These are phyloP conservation scores for Zapus hudsonius DNA, from an alignment of 2,113 vertebrate genomes.

Conservation along the genomic window DNA sequence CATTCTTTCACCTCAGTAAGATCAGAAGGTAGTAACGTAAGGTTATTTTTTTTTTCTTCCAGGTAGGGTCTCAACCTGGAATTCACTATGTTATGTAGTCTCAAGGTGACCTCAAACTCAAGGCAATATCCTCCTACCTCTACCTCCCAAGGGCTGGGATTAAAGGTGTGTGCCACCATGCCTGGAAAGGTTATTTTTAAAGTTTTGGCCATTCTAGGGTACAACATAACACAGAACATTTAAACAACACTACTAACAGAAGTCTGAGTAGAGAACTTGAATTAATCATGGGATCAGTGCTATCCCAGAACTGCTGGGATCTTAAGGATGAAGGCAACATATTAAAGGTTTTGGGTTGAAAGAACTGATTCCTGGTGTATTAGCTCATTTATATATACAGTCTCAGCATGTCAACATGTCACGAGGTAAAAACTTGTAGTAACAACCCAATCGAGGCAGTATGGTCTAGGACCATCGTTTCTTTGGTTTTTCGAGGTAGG, in stretches of 20 bases:
- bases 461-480: neutral
- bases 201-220: neutral
- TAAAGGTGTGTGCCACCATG: no score
- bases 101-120: no score
- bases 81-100: no score
- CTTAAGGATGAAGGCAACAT: neutral
- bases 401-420: constrained; percentile 71
- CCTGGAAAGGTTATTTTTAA: neutral
- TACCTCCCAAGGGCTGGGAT: no score
- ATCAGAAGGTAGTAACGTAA: neutral
- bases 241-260: constrained; percentile 2
- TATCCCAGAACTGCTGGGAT: neutral
- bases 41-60: neutral
- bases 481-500: no score
- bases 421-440: constrained; percentile 44
- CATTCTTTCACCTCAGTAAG: neutral
- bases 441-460: neutral
- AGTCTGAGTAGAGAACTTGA: neutral
- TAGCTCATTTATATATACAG: constrained; percentile 82
- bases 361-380: neutral
- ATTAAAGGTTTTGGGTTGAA: neutral
- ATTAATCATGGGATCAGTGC: neutral
- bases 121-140: no score
- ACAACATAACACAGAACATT: neutral
- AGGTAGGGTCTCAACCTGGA: no score